Evolutionary conservation across 2,888 invertebrate species (phyloP).

Genomic region (Rapana venosa): DNA sequence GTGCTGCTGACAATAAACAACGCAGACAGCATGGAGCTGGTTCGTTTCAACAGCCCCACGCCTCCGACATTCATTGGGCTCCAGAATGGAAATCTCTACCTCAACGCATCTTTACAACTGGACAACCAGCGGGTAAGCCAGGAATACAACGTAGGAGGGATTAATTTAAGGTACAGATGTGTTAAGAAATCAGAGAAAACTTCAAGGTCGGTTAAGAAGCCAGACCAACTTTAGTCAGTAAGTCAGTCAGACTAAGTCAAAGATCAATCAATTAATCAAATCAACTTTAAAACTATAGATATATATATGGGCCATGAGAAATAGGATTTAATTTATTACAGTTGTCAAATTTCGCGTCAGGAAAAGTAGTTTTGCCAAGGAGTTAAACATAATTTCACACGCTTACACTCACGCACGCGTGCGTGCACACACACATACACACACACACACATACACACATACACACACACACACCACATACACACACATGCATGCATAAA

Average conservation of each 20-base stretch:
- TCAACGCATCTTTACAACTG: not conserved
- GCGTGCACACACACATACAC: not conserved
- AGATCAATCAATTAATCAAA: too few relatives aligned
- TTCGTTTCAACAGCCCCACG: not conserved
- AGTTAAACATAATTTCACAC: not conserved
- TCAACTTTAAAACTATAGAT: too few relatives aligned
- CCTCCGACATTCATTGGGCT: not conserved
- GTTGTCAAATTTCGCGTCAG: too few relatives aligned
- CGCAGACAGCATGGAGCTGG: not conserved
- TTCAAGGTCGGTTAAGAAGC: too few relatives aligned
- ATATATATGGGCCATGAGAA: too few relatives aligned
- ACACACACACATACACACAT: not conserved
- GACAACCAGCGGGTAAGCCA: not conserved
- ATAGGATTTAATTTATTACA: not conserved
- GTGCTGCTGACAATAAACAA: not conserved
- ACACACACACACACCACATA: not conserved
- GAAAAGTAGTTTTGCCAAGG: too few relatives aligned
- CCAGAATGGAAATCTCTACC: not conserved
- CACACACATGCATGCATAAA: not conserved
- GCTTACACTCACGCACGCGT: not conserved
- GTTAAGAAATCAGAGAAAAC: too few relatives aligned
- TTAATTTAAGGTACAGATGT: too few relatives aligned
- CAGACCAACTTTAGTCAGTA: too few relatives aligned
- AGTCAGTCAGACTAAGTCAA: too few relatives aligned
- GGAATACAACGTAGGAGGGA: too few relatives aligned